A percentile compares a stretch with the other conserved stretches of the same genome.
These are phyloP conservation scores for Linyphia triangularis DNA, from an alignment of 2,888 invertebrate genomes.

Conservation along the genomic window DNA sequence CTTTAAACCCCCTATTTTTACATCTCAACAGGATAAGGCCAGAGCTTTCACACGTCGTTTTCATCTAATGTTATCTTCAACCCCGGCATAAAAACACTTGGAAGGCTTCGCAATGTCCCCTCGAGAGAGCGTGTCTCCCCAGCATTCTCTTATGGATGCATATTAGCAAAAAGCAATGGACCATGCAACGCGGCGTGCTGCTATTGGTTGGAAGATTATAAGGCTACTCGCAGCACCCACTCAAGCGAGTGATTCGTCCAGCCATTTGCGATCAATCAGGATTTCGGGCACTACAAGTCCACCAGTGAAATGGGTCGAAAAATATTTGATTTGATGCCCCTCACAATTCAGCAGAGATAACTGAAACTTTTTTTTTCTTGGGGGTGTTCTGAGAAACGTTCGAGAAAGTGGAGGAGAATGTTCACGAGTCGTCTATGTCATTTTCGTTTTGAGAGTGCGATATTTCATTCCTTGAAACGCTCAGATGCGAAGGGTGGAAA, in stretches of 20 bases:
- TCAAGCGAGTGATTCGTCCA: slow-evolving; percentile 40
- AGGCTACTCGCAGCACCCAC: slow-evolving; percentile 14
- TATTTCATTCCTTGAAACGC: no score
- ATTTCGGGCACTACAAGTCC: slow-evolving; percentile 50
- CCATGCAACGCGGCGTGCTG: neutral
- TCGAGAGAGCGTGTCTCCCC: neutral
- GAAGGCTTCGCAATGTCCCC: neutral
- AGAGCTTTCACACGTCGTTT: neutral
- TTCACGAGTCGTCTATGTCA: no score
- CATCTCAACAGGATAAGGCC: no score
- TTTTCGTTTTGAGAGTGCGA: no score
- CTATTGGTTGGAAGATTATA: slow-evolving; percentile 62
- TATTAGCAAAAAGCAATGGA: slow-evolving; percentile 45
- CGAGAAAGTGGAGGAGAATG: no score
- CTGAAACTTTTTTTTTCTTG: slow-evolving; percentile 10
- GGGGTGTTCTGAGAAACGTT: neutral
- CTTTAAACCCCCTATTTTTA: no score
- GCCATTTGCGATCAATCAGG: slow-evolving; percentile 68
- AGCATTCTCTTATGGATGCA: slow-evolving; percentile 32
- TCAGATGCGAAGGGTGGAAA: no score
- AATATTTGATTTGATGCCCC: slow-evolving; percentile 58
- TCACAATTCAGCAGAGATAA: slow-evolving; percentile 45
- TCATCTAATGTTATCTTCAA: neutral
- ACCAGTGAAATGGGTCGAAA: slow-evolving; percentile 55
- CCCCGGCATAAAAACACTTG: slow-evolving; percentile 9